phyloP scores from a whole-genome alignment of 35 echinoderm and acorn worm species.

The Lytechinus pictus region DNA sequence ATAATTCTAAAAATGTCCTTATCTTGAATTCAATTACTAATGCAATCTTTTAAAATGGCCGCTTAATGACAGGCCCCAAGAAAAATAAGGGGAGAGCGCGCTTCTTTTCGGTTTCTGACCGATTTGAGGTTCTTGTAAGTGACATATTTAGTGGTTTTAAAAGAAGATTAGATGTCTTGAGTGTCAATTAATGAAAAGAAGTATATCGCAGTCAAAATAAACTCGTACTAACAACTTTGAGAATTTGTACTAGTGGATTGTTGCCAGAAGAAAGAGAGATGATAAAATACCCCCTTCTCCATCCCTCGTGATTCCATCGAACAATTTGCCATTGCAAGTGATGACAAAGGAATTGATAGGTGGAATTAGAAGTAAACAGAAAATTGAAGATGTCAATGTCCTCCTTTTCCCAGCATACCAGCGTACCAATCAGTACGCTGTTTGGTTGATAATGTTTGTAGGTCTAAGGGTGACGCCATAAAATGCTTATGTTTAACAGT shows the following conservation, averaged over 20 bases:
- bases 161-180: too few relatives aligned
- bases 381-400: neutral
- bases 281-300: neutral
- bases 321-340: neutral
- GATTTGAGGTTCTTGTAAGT: neutral
- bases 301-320: neutral
- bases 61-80: neutral
- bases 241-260: neutral
- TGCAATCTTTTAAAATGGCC: constrained; percentile 18
- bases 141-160: neutral
- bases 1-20: constrained; percentile 6
- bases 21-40: constrained; percentile 14
- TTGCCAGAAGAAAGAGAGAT: neutral
- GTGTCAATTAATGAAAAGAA: neutral
- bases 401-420: neutral
- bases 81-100: neutral
- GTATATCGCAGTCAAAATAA: neutral
- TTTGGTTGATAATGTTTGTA: too few relatives aligned
- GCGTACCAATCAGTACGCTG: too few relatives aligned
- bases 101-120: neutral
- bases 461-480: too few relatives aligned
- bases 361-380: neutral
- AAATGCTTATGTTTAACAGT: too few relatives aligned
- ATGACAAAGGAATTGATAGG: neutral
- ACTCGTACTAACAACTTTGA: neutral